Percentiles rank a stretch among this genome's conserved stretches.
These are phyloP conservation scores for Tuberolachnus salignus DNA, from an alignment of 2,888 invertebrate genomes.

Conservation along the genomic window DNA sequence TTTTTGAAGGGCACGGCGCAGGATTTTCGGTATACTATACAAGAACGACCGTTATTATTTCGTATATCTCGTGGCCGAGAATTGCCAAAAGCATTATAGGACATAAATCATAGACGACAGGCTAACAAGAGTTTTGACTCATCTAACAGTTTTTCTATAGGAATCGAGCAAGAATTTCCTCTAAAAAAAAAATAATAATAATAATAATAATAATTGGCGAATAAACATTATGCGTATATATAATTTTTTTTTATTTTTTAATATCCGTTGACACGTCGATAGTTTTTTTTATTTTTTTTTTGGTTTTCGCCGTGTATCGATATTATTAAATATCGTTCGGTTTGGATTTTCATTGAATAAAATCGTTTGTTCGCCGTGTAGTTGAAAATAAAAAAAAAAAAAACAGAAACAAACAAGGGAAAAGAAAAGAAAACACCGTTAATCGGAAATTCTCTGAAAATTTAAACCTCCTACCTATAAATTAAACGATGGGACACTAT, in stretches of 20 bases:
- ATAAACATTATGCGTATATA: not conserved
- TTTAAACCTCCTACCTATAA: too few species aligned
- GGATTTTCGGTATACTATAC: not conserved
- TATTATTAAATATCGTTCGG: too few species aligned
- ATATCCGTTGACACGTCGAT: too few species aligned
- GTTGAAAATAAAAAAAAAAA: too few species aligned
- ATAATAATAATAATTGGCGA: not conserved
- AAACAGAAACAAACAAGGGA: too few species aligned
- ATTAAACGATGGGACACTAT: too few species aligned
- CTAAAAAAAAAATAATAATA: slow-evolving; percentile 2
- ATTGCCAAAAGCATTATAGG: slow-evolving; percentile 13
- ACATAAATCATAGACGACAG: slow-evolving; percentile 43
- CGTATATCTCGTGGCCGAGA: not conserved
- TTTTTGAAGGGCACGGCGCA: not conserved
- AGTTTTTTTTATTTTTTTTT: too few species aligned
- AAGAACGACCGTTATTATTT: slow-evolving; percentile 8
- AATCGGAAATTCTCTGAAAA: too few species aligned
- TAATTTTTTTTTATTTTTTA: not conserved
- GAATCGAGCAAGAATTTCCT: not conserved
- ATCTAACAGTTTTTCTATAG: slow-evolving; percentile 26
- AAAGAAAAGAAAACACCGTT: too few species aligned
- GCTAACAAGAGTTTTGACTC: slow-evolving; percentile 23
- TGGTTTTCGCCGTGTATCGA: too few species aligned
- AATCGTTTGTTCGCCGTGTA: too few species aligned
- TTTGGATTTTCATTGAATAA: too few species aligned